phyloP scores from a whole-genome alignment of 2,888 invertebrate species.

The Drosophila nr. fundita region DNA sequence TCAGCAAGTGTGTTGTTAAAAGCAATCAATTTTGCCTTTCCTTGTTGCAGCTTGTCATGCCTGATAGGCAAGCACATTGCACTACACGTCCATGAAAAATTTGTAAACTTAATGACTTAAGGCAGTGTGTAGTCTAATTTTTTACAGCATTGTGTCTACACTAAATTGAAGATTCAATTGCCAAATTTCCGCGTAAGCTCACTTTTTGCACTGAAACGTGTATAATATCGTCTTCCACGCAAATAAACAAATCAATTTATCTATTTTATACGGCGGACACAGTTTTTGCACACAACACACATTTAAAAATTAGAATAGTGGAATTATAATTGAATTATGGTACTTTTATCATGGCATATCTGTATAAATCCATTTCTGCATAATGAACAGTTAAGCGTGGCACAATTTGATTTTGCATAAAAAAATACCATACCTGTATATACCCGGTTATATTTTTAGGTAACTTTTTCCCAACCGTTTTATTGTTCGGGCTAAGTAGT shows the following conservation, averaged over 20 bases:
- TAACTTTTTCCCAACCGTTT: background rate
- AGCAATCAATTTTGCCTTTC: slow-evolving; percentile 30
- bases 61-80: background rate
- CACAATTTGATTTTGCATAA: background rate
- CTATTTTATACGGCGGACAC: background rate
- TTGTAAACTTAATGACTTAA: slow-evolving; percentile 33
- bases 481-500: background rate
- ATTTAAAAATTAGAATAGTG: background rate
- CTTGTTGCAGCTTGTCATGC: slow-evolving; percentile 3
- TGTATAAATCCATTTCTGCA: background rate
- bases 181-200: background rate
- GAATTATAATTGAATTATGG: background rate
- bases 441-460: background rate
- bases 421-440: background rate
- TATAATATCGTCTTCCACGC: background rate
- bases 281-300: background rate
- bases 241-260: background rate
- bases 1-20: slow-evolving; percentile 42
- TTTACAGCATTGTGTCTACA: slow-evolving; percentile 13
- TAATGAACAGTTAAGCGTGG: background rate
- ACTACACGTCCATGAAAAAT: background rate
- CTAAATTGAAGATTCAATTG: background rate
- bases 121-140: slow-evolving; percentile 35
- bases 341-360: background rate
- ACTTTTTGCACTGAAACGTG: background rate